Conservation (phyloP, 2,888 invertebrate species). For the Acrocyrtus sp. region DNA sequence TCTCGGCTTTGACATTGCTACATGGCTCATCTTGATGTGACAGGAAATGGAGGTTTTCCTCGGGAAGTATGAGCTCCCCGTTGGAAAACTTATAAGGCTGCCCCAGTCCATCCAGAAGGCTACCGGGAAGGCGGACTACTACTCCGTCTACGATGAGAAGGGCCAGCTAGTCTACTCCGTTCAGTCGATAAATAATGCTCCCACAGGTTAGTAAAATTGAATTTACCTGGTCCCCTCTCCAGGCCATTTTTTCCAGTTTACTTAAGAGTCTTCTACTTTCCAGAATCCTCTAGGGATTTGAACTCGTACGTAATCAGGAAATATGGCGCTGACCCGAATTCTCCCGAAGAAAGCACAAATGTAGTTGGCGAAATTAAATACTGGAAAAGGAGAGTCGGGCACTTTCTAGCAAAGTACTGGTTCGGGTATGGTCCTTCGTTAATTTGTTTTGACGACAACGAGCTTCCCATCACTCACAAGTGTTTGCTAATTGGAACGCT, state of each 20-base stretch:
- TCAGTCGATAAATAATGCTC: background rate
- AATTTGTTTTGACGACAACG: background rate
- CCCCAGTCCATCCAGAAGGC: background rate
- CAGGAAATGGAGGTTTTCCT: conserved; percentile 34
- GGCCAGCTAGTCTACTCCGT: background rate
- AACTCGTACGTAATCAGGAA: background rate
- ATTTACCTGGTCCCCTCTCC: too few relatives aligned
- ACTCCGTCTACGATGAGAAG: background rate
- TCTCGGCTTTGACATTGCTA: background rate
- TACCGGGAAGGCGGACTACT: background rate
- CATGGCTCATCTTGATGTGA: conserved; percentile 28
- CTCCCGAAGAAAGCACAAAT: too few relatives aligned
- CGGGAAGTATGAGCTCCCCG: conserved; percentile 7
- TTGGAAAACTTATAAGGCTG: conserved; percentile 22
- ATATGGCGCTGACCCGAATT: too few relatives aligned
- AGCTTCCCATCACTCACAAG: conserved; percentile 1
- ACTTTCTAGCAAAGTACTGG: conserved; percentile 3
- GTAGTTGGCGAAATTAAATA: conserved; percentile 5
- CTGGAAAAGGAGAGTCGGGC: background rate
- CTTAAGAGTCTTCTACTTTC: background rate
- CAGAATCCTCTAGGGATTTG: conserved; percentile 5
- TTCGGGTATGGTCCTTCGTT: background rate
- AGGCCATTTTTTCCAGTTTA: too few relatives aligned
- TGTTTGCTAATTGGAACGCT: conserved; percentile 1
- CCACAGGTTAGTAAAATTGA: background rate